phyloP scores from a whole-genome alignment of 2,888 invertebrate genomes.

The Napeogenes inachia region DNA sequence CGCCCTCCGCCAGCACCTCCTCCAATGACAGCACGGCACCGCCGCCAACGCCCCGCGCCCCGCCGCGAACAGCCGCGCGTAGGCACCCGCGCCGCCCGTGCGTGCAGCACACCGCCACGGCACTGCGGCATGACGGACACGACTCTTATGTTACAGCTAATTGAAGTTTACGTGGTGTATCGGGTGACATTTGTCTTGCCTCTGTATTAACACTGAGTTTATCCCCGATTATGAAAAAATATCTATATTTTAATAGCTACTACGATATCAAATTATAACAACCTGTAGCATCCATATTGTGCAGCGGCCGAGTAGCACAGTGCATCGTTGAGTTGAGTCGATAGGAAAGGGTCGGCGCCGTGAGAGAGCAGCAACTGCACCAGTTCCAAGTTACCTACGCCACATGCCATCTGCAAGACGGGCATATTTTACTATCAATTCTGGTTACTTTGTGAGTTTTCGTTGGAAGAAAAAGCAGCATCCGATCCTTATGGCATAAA shows the following conservation, averaged over 20 bases:
- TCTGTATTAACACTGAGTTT: too few species aligned
- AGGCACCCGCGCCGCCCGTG: slow-evolving; percentile 90
- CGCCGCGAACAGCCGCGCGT: slow-evolving; percentile 80
- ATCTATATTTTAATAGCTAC: too few species aligned
- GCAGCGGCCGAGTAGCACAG: slow-evolving; percentile 91
- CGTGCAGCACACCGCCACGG: slow-evolving; percentile 92
- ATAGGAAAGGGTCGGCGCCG: slow-evolving; percentile 92
- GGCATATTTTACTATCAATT: too few species aligned
- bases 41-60: slow-evolving; percentile 78
- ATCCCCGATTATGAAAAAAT: too few species aligned
- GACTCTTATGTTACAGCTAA: too few species aligned
- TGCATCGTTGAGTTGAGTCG: slow-evolving; percentile 89
- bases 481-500: too few species aligned
- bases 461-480: too few species aligned
- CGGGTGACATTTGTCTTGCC: too few species aligned
- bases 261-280: too few species aligned
- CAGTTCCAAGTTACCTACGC: slow-evolving; percentile 87
- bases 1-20: slow-evolving; percentile 93
- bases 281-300: slow-evolving; percentile 90
- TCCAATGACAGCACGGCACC: slow-evolving; percentile 89
- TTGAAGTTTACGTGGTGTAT: too few species aligned
- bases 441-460: too few species aligned
- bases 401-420: slow-evolving; percentile 81
- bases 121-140: slow-evolving; percentile 65
- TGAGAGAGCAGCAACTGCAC: slow-evolving; percentile 87